Conservation (phyloP, 2,888 invertebrate genomes). For the Xestoiulus laeticollis region DNA sequence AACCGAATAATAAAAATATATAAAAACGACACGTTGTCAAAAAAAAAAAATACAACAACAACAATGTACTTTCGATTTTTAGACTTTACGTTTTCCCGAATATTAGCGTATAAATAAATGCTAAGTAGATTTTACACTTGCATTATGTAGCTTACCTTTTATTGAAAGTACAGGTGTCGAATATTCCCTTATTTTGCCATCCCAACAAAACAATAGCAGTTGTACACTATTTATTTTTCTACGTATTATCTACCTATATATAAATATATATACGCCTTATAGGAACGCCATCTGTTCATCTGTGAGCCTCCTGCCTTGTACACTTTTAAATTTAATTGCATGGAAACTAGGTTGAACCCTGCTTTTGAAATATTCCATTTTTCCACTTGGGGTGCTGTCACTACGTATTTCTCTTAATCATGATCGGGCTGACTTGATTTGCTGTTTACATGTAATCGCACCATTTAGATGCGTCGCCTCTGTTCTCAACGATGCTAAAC, state of each 20-base stretch:
- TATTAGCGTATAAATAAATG: background rate
- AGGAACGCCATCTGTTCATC: conserved; percentile 1
- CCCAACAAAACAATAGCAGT: conserved; percentile 20
- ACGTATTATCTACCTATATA: background rate
- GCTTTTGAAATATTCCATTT: conserved; percentile 44
- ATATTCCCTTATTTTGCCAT: background rate
- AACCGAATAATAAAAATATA: background rate
- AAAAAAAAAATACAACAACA: background rate
- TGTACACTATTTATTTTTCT: conserved; percentile 23
- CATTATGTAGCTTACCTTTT: background rate
- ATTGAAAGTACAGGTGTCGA: conserved; percentile 9
- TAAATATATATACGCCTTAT: no score
- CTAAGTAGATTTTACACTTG: background rate
- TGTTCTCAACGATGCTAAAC: background rate
- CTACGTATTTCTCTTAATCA: background rate
- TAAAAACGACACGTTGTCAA: background rate
- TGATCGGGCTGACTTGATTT: conserved; percentile 3
- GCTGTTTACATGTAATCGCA: background rate
- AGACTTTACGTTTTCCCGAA: background rate
- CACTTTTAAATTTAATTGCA: conserved; percentile 45
- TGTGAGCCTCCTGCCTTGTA: conserved; percentile 30
- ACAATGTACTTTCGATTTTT: background rate
- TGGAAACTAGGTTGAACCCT: conserved; percentile 45
- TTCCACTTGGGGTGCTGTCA: conserved; percentile 38
- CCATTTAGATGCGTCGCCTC: background rate